Evolutionary conservation across 2,113 vertebrate genomes (phyloP), one percentile per base, ranked within the genome.

Genomic region (Barbus barbus): DNA sequence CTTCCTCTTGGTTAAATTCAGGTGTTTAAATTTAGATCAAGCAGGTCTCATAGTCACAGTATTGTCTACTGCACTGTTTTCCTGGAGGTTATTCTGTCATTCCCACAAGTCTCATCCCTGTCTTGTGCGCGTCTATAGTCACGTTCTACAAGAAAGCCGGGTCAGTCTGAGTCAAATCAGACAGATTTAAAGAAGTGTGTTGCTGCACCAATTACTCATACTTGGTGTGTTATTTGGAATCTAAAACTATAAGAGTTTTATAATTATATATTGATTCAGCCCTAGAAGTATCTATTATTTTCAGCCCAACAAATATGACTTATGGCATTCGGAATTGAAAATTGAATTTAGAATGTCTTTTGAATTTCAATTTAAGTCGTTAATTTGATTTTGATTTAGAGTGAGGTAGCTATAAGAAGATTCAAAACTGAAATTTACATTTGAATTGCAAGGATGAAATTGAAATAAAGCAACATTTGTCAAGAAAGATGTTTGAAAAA

Each of bases 21-120:
- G 44, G 20, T 16, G 58, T 58, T 53, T 86, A 88, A 75, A 86
- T 88, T 86, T 88, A 86, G 85, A 78, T 20, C 80, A 28, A 61
- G 74, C 26, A 46, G 79, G 46, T 74, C 84, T 26, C 63, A 22
- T 46, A 58, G 78, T 78, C 78, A 73, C 36, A 72, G 71, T 73
- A 88, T 84, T 86, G 85, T 86, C 82, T 41, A 72, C 46, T 20
- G 77, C 46, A 73, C 63, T 2, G 11, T 56, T 85, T 79, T 65
- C 63, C 77, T 38, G 33, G 76, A 82, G 41, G 78, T 81, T 44
- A 86, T 83, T 81, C 28, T 44, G 28, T 22, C 28, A 48, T 9
- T 65, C 46, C 77, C 81, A 82, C 73, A 24, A 18, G 56, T n/a
- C 69, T 71, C 82, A 51, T 61, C 56, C 26, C 56, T 11, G 44